phyloP scores from a whole-genome alignment of 2,797 vertebrate genomes.

The Meda fulgida region DNA sequence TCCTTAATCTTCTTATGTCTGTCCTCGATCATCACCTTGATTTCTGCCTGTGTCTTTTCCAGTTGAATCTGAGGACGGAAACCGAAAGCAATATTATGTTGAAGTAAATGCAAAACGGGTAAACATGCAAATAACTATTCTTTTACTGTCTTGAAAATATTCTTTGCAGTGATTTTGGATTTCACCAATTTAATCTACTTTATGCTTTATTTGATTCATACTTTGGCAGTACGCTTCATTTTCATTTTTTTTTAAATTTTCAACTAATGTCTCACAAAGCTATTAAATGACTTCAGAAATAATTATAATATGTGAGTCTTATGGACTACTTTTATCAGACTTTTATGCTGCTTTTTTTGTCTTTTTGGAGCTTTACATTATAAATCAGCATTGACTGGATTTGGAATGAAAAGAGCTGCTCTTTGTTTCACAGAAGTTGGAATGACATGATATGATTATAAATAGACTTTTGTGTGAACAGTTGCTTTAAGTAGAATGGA shows the following conservation, averaged over 20 bases:
- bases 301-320: not conserved
- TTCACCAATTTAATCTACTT: not conserved
- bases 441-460: not conserved
- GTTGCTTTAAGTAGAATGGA: not conserved
- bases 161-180: not conserved
- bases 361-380: not conserved
- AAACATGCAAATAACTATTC: not conserved
- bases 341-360: not conserved
- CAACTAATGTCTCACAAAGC: not conserved
- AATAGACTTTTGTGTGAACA: not conserved
- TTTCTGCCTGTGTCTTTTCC: conserved; percentile 14
- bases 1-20: conserved; percentile 25
- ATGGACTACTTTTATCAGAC: not conserved
- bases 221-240: not conserved
- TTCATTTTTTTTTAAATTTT: too few relatives aligned
- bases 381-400: not conserved
- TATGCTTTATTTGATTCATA: not conserved
- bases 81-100: not conserved
- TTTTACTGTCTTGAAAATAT: not conserved
- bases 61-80: conserved; percentile 27
- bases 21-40: conserved; percentile 26
- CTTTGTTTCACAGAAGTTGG: not conserved
- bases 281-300: not conserved
- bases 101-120: not conserved
- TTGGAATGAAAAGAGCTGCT: not conserved